These are phyloP conservation scores for Boloria selene DNA, from an alignment of 2,888 invertebrate genomes.

Conservation along the genomic window DNA sequence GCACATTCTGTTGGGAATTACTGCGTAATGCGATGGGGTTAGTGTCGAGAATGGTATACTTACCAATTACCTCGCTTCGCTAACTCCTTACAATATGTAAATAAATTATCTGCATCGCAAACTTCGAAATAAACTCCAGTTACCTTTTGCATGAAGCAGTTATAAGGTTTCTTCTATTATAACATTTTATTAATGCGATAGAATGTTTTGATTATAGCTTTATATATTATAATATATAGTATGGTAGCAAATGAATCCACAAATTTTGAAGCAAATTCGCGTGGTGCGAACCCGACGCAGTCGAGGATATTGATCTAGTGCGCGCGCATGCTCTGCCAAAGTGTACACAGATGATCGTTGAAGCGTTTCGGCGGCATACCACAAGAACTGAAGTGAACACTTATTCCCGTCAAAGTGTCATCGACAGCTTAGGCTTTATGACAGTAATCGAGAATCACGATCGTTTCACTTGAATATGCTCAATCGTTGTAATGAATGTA, in stretches of 20 bases:
- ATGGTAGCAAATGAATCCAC: slow-evolving; percentile 55
- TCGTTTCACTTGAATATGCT: not conserved
- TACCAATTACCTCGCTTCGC: slow-evolving; percentile 6
- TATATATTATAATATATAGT: slow-evolving; percentile 18
- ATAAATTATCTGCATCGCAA: slow-evolving; percentile 14
- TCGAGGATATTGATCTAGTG: slow-evolving; percentile 76
- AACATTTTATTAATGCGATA: not conserved
- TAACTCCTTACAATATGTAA: not conserved
- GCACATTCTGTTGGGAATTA: slow-evolving; percentile 41
- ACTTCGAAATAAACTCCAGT: slow-evolving; percentile 10
- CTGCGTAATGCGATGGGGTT: slow-evolving; percentile 25
- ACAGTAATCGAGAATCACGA: slow-evolving; percentile 45
- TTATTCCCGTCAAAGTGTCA: slow-evolving; percentile 65
- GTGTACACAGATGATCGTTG: slow-evolving; percentile 73
- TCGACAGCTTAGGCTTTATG: slow-evolving; percentile 57
- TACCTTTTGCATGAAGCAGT: not conserved
- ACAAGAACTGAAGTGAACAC: slow-evolving; percentile 69
- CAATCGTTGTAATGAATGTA: not conserved
- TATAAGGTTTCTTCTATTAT: no score
- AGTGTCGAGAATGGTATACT: slow-evolving; percentile 11
- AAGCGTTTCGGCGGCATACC: slow-evolving; percentile 67
- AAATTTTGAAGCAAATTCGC: slow-evolving; percentile 68
- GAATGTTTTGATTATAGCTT: not conserved
- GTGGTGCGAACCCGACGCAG: slow-evolving; percentile 73
- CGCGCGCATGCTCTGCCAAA: slow-evolving; percentile 76